These are phyloP conservation scores for Uropetala carovei DNA, from an alignment of 2,888 invertebrate genomes.

Conservation along the genomic window DNA sequence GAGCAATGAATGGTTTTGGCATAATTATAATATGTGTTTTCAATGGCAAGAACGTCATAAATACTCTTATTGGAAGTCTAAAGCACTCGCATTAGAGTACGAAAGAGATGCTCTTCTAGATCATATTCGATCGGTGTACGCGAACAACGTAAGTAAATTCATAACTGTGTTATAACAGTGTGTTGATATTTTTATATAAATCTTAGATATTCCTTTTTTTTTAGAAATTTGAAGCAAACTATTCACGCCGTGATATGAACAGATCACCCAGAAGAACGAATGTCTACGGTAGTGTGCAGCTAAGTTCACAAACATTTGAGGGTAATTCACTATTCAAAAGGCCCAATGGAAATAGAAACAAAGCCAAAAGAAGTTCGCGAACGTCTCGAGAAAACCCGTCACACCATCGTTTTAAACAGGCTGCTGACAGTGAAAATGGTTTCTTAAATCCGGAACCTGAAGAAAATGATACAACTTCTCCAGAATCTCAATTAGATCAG, in stretches of 20 bases:
- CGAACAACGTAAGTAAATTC: neutral
- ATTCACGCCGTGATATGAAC: neutral
- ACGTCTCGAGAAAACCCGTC: too few species aligned
- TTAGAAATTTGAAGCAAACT: neutral
- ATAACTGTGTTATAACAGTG: conserved; percentile 65
- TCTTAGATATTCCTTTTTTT: neutral
- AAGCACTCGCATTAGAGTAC: conserved; percentile 78
- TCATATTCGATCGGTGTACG: conserved; percentile 75
- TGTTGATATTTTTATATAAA: neutral
- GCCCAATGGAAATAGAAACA: too few species aligned
- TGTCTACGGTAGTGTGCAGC: neutral
- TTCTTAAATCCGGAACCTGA: conserved; percentile 76
- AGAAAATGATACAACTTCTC: conserved; percentile 72
- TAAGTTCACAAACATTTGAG: neutral
- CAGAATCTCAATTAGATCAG: conserved; percentile 73
- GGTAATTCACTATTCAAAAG: neutral
- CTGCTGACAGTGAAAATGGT: too few species aligned
- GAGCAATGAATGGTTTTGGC: conserved; percentile 68
- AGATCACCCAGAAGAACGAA: neutral
- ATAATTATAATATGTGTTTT: conserved; percentile 67
- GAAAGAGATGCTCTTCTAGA: conserved; percentile 79
- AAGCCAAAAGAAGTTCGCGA: too few species aligned
- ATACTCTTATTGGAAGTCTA: conserved; percentile 80
- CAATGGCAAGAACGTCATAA: conserved; percentile 78
- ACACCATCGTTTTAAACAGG: neutral